Evolutionary conservation across 2,888 invertebrate genomes (phyloP).

Genomic region (Argyresthia albistria): DNA sequence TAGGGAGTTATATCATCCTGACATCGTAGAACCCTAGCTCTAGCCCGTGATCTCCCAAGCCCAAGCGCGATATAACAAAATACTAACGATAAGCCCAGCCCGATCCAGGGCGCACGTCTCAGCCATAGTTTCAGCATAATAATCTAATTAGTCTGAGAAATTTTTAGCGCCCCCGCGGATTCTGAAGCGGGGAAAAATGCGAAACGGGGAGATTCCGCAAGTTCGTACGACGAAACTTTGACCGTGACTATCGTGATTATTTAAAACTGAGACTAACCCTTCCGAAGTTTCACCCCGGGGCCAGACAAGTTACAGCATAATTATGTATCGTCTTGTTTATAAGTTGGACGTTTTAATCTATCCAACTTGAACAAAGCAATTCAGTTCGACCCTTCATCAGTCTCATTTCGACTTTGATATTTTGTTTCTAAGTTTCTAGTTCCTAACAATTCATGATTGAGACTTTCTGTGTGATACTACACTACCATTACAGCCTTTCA

Average conservation of each 20-base stretch:
- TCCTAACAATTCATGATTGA: no score
- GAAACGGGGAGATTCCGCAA: neutral
- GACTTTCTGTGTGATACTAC: no score
- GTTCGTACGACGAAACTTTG: neutral
- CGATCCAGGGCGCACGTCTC: neutral
- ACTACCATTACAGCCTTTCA: no score
- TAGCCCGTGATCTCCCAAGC: no score
- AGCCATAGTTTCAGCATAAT: constrained; percentile 26
- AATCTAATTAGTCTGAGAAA: constrained; percentile 42
- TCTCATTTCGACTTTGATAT: no score
- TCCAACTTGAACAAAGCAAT: neutral
- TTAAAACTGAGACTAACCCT: constrained; percentile 3
- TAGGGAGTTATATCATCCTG: no score
- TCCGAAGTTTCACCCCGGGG: neutral
- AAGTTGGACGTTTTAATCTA: neutral
- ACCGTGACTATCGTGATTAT: constrained; percentile 3
- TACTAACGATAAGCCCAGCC: no score
- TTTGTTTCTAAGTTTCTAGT: no score
- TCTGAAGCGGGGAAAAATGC: constrained; percentile 22
- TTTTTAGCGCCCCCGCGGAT: constrained; percentile 31
- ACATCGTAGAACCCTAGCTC: no score
- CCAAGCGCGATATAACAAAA: no score
- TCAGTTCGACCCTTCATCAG: neutral
- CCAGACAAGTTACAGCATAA: neutral
- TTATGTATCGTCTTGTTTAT: neutral